phyloP scores from a whole-genome alignment of 2,888 invertebrate genomes.

The Ligdia adustata region DNA sequence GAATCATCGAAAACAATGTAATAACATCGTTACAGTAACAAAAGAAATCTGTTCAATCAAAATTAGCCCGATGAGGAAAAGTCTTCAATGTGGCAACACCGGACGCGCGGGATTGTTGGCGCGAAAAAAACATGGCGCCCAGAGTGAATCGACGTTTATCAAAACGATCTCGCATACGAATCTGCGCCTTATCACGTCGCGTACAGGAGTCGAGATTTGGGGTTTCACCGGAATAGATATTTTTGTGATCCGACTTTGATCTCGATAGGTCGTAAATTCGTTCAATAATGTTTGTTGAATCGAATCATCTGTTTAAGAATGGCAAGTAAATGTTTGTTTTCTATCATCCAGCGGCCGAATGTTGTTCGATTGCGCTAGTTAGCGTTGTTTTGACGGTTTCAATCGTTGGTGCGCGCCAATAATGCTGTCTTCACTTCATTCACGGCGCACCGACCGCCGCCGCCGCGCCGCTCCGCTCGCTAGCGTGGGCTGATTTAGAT shows the following conservation, averaged over 20 bases:
- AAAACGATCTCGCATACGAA: slow-evolving; percentile 51
- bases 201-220: slow-evolving; percentile 44
- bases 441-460: slow-evolving; percentile 45
- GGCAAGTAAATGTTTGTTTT: slow-evolving; percentile 79
- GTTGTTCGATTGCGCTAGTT: slow-evolving; percentile 76
- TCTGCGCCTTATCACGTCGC: slow-evolving; percentile 51
- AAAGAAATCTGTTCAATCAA: slow-evolving; percentile 61
- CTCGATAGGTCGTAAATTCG: slow-evolving; percentile 71
- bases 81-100: slow-evolving; percentile 61
- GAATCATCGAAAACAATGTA: slow-evolving; percentile 39
- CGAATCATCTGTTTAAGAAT: slow-evolving; percentile 71
- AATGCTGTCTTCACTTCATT: slow-evolving; percentile 71
- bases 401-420: slow-evolving; percentile 65
- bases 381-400: slow-evolving; percentile 80
- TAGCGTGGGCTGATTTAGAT: slow-evolving; percentile 55
- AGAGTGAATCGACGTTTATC: slow-evolving; percentile 52
- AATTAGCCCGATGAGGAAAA: slow-evolving; percentile 59
- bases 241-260: slow-evolving; percentile 70
- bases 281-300: slow-evolving; percentile 74
- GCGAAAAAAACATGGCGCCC: slow-evolving; percentile 63
- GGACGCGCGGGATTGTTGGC: slow-evolving; percentile 56
- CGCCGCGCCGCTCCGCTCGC: slow-evolving; percentile 35
- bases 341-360: slow-evolving; percentile 76
- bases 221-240: slow-evolving; percentile 54
- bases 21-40: slow-evolving; percentile 50